Evolutionary conservation across 2,113 vertebrate genomes (phyloP), one percentile per base, ranked within the genome.

Genomic region (Ascaphus truei): DNA sequence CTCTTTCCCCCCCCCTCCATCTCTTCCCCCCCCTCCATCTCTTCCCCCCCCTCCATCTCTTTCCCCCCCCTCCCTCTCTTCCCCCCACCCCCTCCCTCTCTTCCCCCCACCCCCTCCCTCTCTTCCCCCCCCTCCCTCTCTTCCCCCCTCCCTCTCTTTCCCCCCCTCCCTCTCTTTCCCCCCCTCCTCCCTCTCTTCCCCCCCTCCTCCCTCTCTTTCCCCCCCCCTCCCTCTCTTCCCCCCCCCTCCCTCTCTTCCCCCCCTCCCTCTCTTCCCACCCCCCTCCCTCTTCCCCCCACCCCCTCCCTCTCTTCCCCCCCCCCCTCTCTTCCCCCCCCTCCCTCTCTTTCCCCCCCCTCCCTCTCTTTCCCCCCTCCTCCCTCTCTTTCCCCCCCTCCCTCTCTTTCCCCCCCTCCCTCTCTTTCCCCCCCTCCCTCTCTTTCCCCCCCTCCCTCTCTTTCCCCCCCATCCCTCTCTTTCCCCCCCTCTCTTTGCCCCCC

Each of bases 321-420:
- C 57, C 69, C 43, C 37, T n/a, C 64, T 64, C 55, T 66, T 30
- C 51, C 61, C 52, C 41, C n/a, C 30, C 63, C 39, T 33, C 71
- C 50, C 10, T 63, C 68, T 12, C 26, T 23, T 27, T 22, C 37
- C 29, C 50, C 55, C 56, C 57, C 29, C 12, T 16, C 2, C 12
- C 60, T 60, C 33, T 63, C 39, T 25, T 56, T 61, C 59, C 63
- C 39, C 16, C 52, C 51, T 25, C 62, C 59, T 59, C 37, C 76
- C 75, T 73, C 73, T 75, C 85, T 37, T 16, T 77, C 65, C 55
- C 77, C 80, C 82, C 81, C 79, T 68, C 75, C 64, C 75, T 79
- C 79, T 80, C 84, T 88, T 83, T 77, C 82, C 72, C 60, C n/a
- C n/a, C n/a, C n/a, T n/a, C n/a, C n/a, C n/a, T n/a, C n/a, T n/a